Conservation (phyloP, 2,113 vertebrate genomes). For the Mohoua ochrocephala region DNA sequence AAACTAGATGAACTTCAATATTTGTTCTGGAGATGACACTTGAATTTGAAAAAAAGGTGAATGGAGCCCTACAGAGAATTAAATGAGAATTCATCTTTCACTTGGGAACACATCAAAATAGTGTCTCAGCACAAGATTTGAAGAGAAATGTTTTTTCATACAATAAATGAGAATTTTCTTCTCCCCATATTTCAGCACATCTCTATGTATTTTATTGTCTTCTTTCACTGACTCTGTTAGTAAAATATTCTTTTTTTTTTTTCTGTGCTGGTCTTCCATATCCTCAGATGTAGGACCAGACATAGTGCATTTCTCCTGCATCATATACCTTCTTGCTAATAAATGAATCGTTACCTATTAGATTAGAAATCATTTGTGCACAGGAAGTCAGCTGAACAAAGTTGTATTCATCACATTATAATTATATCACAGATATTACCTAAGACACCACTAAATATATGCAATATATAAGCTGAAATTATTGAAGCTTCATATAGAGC, state of each 20-base stretch:
- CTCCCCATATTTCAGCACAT: not conserved
- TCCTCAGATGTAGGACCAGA: not conserved
- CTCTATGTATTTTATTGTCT: not conserved
- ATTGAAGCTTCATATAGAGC: not conserved
- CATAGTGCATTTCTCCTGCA: not conserved
- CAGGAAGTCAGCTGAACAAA: not conserved
- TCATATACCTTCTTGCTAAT: not conserved
- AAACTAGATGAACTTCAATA: not conserved
- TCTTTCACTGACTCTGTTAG: not conserved
- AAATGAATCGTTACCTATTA: not conserved
- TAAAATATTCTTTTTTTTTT: not conserved
- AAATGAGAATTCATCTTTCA: not conserved
- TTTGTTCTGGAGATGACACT: not conserved
- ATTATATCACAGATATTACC: not conserved
- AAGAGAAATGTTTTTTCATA: not conserved
- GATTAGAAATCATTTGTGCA: not conserved
- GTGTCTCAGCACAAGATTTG: not conserved
- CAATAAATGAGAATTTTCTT: not conserved
- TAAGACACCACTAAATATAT: not conserved
- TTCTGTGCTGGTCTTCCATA: not conserved
- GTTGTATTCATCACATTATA: not conserved
- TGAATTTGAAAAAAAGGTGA: not conserved
- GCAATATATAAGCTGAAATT: not conserved
- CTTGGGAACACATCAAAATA: not conserved
- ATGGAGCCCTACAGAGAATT: not conserved